Evolutionary conservation across 2,888 invertebrate species (phyloP).

Genomic region (Pocota personata): DNA sequence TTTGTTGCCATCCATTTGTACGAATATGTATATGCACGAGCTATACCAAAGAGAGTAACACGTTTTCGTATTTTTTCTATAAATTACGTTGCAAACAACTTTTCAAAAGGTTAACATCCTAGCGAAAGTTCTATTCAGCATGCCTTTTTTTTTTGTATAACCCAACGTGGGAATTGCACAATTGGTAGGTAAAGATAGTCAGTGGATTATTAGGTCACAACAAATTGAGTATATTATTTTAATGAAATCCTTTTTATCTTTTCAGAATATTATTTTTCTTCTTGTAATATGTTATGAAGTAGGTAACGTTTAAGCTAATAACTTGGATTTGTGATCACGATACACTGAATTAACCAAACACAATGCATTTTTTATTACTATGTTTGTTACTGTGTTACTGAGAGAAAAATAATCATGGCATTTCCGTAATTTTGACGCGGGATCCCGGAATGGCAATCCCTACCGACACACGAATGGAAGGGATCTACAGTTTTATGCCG

Average conservation of each 20-base stretch:
- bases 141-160: not conserved
- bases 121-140: not conserved
- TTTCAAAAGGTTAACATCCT: slow-evolving; percentile 36
- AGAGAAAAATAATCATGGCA: no score
- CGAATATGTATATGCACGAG: not conserved
- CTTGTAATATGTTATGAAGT: no score
- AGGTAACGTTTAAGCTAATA: no score
- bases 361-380: no score
- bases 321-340: no score
- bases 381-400: no score
- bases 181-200: not conserved
- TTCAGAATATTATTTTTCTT: no score
- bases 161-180: not conserved
- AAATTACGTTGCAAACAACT: slow-evolving; percentile 30
- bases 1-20: slow-evolving; percentile 16
- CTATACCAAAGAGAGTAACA: not conserved
- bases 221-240: not conserved
- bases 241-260: not conserved
- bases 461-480: no score
- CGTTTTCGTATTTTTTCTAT: not conserved
- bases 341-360: no score
- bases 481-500: no score
- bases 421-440: no score
- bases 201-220: not conserved
- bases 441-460: no score